Conservation (phyloP, 2,888 invertebrate genomes). For the Tupiocoris notatus region DNA sequence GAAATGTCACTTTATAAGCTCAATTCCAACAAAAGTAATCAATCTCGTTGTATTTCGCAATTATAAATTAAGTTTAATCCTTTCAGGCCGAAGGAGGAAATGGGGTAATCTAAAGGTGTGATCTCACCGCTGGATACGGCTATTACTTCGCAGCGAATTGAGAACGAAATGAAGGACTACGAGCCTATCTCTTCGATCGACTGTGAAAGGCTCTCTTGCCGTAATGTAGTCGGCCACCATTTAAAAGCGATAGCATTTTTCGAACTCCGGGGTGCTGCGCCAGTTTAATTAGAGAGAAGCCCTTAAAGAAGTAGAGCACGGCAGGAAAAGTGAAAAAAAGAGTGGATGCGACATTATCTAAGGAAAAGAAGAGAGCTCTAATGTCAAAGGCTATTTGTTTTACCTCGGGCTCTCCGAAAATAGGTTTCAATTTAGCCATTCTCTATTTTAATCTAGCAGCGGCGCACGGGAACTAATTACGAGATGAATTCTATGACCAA, state of each 20-base stretch:
- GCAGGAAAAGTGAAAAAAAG: not conserved
- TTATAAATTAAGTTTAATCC: not conserved
- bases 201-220: not conserved
- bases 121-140: not conserved
- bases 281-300: constrained; percentile 6
- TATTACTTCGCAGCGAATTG: not conserved
- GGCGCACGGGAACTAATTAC: too few relatives aligned
- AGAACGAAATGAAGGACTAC: not conserved
- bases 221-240: not conserved
- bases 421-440: constrained; percentile 8
- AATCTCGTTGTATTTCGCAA: too few relatives aligned
- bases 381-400: constrained; percentile 17
- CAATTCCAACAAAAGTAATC: too few relatives aligned
- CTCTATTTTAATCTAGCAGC: not conserved
- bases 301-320: not conserved
- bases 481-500: too few relatives aligned
- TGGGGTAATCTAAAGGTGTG: not conserved
- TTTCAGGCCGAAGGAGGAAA: not conserved
- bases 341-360: constrained; percentile 9
- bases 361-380: constrained; percentile 4
- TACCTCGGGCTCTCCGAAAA: not conserved
- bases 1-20: too few relatives aligned
- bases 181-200: not conserved
- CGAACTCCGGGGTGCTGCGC: not conserved
- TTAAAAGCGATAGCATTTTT: not conserved